phyloP scores from a whole-genome alignment of 2,888 invertebrate species.

The Tolmerus cingulatus region DNA sequence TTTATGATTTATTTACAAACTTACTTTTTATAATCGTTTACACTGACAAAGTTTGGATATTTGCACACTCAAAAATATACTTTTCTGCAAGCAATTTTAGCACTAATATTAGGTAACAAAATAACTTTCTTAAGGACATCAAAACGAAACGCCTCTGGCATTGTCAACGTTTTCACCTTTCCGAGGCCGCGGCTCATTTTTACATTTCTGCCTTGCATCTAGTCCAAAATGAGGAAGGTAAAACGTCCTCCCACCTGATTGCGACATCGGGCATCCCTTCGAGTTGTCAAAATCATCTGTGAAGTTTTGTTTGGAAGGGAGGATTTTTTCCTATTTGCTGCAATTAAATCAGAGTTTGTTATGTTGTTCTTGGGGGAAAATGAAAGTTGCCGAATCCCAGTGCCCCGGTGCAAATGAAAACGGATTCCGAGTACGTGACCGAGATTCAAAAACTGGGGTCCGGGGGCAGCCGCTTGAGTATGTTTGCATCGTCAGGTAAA shows the following conservation, averaged over 20 bases:
- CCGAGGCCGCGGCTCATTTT: background rate
- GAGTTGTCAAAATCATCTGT: slow-evolving; percentile 33
- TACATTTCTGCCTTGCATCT: background rate
- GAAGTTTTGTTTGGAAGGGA: slow-evolving; percentile 4
- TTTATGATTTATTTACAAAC: too few relatives aligned
- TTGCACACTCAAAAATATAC: too few relatives aligned
- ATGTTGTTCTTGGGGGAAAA: background rate
- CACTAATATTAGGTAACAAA: background rate
- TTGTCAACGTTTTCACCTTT: background rate
- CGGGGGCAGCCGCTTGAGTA: background rate
- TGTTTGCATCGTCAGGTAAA: slow-evolving; percentile 29
- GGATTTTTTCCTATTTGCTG: background rate
- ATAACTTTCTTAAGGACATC: background rate
- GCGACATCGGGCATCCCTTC: background rate
- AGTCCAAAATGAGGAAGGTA: background rate
- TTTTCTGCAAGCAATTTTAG: too few relatives aligned
- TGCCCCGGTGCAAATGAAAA: background rate
- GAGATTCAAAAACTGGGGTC: background rate
- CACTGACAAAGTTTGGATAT: too few relatives aligned
- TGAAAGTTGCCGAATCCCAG: background rate
- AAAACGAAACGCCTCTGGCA: background rate
- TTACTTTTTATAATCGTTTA: too few relatives aligned
- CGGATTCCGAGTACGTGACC: background rate
- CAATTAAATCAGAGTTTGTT: background rate
- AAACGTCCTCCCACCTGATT: slow-evolving; percentile 2